Base-by-base conservation (phyloP, 2,888 invertebrate species). In the Lepidocyrtinus sp. region DNA sequence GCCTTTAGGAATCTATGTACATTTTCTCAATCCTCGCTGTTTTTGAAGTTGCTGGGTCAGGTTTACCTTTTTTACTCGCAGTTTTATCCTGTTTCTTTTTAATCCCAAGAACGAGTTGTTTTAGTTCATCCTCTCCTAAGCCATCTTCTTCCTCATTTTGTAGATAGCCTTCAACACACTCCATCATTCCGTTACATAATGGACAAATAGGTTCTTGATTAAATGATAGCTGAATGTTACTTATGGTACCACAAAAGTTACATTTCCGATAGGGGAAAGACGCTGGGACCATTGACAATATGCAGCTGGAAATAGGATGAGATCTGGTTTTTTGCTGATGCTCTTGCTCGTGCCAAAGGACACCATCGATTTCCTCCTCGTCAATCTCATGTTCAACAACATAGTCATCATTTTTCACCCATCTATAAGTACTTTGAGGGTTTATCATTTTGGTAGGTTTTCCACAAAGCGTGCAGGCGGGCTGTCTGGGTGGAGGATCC, bases 141-240 rank as follows among this genome's bases (percentile, higher is more conserved):
- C 21, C 90, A 84, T 90, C 89, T 63, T 88, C 88, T 25, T 86
- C 85, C 7, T 82, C 82, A 1, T 76, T 45, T 46, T n/a, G n/a
- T n/a, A 65, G 75, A 67, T 71, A 63, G 7, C 27, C 63, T 1
- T 17, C 2, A 2, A 61, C 36, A 12, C 74, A 75, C 19, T 78
- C 45, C 82, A 82, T 82, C 2, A 74, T 15, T 1, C 78, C 73
- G 36, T 78, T 72, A 25, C 82, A 82, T 2, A 82, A 50, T 1
- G 82, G 82, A 36, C 82, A 82, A 1, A 74, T 55, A 0, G 82
- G 78, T 7, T 68, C 62, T 27, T 82, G 74, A 0, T 26, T 55
- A 36, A 82, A 82, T 2, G 75, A 62, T 21, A 78, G 82, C 17
- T 74, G 17, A 1, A 74, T 46, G 27, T 61, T 68, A 19, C 45